Evolutionary conservation across 2,797 vertebrate genomes (phyloP).

Genomic region (Serranus cabrilla): DNA sequence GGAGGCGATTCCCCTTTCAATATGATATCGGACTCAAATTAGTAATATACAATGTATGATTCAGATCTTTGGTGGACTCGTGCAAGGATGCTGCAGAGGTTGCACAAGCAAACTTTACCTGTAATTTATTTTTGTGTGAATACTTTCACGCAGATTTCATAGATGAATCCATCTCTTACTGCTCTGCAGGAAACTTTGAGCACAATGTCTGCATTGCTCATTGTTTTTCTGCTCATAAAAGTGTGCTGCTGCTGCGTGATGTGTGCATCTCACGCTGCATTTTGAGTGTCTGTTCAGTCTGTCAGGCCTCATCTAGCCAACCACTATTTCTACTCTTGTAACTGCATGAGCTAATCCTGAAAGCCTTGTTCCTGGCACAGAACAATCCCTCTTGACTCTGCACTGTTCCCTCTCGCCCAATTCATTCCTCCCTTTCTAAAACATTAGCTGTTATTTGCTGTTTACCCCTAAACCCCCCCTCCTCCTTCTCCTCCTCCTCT

Average conservation of each 20-base stretch:
- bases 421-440: conserved; percentile 32
- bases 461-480: conserved; percentile 18
- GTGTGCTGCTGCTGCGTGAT: conserved; percentile 3
- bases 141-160: neutral
- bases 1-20: neutral
- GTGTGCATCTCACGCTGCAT: conserved; percentile 5
- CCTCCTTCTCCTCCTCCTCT: neutral
- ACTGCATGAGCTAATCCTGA: conserved; percentile 71
- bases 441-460: conserved; percentile 38
- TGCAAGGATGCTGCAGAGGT: neutral
- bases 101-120: neutral
- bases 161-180: neutral
- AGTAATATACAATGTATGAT: neutral
- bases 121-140: neutral
- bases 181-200: neutral
- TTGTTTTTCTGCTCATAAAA: conserved; percentile 11
- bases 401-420: conserved; percentile 29
- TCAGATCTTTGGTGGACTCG: neutral
- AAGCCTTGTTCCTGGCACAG: conserved; percentile 71
- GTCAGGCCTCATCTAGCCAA: conserved; percentile 66
- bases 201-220: conserved; percentile 16
- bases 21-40: neutral
- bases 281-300: conserved; percentile 38
- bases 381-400: conserved; percentile 54
- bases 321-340: conserved; percentile 62